phyloP scores from a whole-genome alignment of 1,140 invertebrate genomes.

The Nasonia vitripennis region DNA sequence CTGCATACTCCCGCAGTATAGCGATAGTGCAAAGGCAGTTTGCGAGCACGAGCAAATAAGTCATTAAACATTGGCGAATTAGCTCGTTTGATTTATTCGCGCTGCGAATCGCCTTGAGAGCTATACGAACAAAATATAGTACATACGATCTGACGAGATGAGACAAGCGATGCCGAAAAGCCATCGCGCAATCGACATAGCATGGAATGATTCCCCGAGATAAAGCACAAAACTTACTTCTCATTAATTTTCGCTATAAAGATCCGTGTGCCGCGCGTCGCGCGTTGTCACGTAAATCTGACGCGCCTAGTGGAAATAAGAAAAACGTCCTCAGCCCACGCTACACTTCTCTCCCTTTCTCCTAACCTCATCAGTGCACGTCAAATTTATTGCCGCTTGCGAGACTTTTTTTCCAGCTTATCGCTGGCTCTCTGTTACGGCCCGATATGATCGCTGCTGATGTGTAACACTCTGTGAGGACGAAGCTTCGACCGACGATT shows the following conservation, averaged over 20 bases:
- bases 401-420: not conserved
- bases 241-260: conserved; percentile 22
- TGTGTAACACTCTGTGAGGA: not conserved
- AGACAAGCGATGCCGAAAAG: no score
- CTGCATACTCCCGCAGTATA: no score
- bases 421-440: not conserved
- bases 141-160: no score
- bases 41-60: not conserved
- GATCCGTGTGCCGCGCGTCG: not conserved
- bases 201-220: no score
- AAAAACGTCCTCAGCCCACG: no score
- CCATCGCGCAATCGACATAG: no score
- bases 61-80: not conserved
- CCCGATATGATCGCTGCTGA: not conserved
- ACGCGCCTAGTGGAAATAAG: not conserved
- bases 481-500: not conserved
- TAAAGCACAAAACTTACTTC: not conserved
- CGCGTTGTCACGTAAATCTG: not conserved
- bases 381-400: conserved; percentile 9
- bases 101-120: not conserved
- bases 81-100: not conserved
- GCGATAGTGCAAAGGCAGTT: not conserved
- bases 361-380: conserved; percentile 9
- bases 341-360: not conserved
- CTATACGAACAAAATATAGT: not conserved